phyloP scores from a whole-genome alignment of 2,888 invertebrate species.

The Gastracanthus pulcherrimus region DNA sequence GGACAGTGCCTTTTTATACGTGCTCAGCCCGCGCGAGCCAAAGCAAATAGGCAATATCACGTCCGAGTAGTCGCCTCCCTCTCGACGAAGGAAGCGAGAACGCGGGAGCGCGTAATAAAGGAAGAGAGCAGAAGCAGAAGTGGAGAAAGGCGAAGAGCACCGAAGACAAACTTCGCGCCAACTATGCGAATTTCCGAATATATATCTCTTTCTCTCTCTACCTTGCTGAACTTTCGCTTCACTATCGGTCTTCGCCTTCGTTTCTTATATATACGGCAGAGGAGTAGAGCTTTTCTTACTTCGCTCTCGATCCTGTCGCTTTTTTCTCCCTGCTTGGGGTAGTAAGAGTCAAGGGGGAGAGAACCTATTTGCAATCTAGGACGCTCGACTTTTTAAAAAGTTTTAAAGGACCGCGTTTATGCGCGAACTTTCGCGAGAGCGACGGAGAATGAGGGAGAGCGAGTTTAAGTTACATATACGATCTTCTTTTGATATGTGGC shows the following conservation, averaged over 20 bases:
- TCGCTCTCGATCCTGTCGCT: not conserved
- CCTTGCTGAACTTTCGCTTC: conserved; percentile 21
- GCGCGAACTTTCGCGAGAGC: conserved; percentile 25
- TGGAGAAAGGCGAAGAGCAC: conserved; percentile 12
- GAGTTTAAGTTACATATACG: no score
- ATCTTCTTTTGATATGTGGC: conserved; percentile 11
- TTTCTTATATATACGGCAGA: conserved; percentile 16
- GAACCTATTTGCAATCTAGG: conserved; percentile 47
- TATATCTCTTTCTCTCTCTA: conserved; percentile 8
- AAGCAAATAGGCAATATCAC: not conserved
- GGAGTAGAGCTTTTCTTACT: not conserved
- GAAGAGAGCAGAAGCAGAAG: no score
- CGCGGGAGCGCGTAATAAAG: conserved; percentile 40
- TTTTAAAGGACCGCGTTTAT: conserved; percentile 40
- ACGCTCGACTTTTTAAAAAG: conserved; percentile 34
- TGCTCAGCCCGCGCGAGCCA: no score
- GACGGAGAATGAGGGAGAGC: no score
- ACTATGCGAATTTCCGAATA: conserved; percentile 42
- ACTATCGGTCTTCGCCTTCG: conserved; percentile 30
- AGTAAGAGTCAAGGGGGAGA: conserved; percentile 44
- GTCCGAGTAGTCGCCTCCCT: not conserved
- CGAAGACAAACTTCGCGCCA: conserved; percentile 47
- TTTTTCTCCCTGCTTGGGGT: conserved; percentile 44
- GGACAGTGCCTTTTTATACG: no score
- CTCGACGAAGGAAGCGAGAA: conserved; percentile 29